Base-by-base conservation (phyloP, 2,797 vertebrate genomes). In the Tenualosa thibaudeaui region DNA sequence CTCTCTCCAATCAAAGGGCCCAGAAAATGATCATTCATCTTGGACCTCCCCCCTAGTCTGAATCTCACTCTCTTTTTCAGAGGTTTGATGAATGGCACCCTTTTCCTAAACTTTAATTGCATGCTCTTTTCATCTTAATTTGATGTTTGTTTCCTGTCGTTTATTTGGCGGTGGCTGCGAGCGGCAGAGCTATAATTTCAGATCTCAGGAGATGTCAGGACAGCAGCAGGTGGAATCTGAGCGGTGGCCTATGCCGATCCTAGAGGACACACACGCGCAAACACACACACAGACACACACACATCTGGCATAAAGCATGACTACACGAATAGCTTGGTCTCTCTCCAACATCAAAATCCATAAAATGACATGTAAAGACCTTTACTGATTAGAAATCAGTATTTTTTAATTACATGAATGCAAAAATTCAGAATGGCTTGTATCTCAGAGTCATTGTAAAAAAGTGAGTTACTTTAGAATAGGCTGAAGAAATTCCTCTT, bases 1-100 rank as follows among this genome's bases (percentile, higher is more conserved):
- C 96, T 92, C 95, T 92, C 92, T 95, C 96, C 96, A 97, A 97
- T 97, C 96, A 97, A 96, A 97, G 96, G 94, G 94, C 93, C 93
- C 91, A 92, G 85, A 89, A 93, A 92, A 93, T 94, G 95, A 92
- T 96, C 95, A 95, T 96, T 97, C 96, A 96, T 94, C 96, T 94
- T 86, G 92, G 96, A 96, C 95, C 96, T 96, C 88, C 92, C 91
- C 86, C 49, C 68, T 78, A 5, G 24, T 62, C 91, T 92, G 15
- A 83, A 58, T 92, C 93, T 88, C 85, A 81, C 62, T 82, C 53
- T 10, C 81, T 78, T 85, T 94, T 78, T 40, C 7, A 8, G 17
- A 46, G 71, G 90, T 95, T 94, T 97, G 97, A 98, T 97, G 96
- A 96, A 97, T 95, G 94, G 95, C 95, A 90, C 93, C 92, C 89